Evolutionary conservation across 1,140 invertebrate genomes (phyloP).

Genomic region (Aphaenogaster floridana): DNA sequence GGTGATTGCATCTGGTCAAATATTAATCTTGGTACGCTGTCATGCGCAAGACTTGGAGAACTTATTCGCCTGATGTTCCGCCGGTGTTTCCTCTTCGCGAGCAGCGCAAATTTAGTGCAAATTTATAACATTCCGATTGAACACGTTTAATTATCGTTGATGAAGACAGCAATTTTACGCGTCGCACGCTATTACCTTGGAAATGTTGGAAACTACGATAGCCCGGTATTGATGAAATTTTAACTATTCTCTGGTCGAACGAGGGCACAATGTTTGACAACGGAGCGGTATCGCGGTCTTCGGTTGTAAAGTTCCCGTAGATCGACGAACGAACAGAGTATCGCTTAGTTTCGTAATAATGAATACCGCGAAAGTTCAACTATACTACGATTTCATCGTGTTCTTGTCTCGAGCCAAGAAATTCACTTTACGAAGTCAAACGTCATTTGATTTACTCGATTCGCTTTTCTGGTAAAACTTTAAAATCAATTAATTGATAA

Average conservation of each 20-base stretch:
- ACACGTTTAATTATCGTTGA: constrained; percentile 32
- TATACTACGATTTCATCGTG: constrained; percentile 23
- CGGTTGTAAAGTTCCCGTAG: constrained; percentile 8
- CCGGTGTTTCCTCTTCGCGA: background rate
- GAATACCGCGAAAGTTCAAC: constrained; percentile 14
- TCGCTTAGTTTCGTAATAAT: constrained; percentile 41
- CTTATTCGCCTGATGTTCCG: constrained; percentile 29
- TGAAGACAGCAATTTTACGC: constrained; percentile 25
- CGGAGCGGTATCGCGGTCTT: background rate
- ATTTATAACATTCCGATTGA: constrained; percentile 32
- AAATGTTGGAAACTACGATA: background rate
- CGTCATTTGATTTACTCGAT: background rate
- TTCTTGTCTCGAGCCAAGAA: constrained; percentile 23
- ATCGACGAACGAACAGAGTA: background rate
- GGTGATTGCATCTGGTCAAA: constrained; percentile 46
- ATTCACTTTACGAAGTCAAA: constrained; percentile 41
- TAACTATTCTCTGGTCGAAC: background rate
- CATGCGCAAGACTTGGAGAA: constrained; percentile 18
- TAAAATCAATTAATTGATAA: background rate
- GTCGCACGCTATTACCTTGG: background rate
- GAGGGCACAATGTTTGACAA: constrained; percentile 11
- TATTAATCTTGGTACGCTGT: constrained; percentile 69
- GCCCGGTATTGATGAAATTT: constrained; percentile 21
- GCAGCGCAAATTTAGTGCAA: background rate
- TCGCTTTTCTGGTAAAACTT: background rate